phyloP scores from a whole-genome alignment of 2,888 invertebrate genomes.

The Taenaris catops region DNA sequence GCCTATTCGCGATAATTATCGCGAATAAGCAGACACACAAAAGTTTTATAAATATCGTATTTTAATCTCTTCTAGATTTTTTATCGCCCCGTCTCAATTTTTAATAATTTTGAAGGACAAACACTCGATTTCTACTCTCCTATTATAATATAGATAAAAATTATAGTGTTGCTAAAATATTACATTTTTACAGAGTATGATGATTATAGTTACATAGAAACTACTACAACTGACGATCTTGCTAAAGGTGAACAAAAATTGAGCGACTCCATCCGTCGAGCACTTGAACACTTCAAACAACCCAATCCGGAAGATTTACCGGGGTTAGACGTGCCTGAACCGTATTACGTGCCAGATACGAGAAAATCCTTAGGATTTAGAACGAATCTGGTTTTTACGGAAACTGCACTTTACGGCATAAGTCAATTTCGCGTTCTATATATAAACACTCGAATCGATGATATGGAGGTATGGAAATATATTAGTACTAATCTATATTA shows the following conservation, averaged over 20 bases:
- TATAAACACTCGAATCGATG: slow-evolving; percentile 85
- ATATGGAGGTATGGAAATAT: slow-evolving; percentile 81
- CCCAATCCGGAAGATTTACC: slow-evolving; percentile 90
- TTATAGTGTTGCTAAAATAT: no score
- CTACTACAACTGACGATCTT: slow-evolving; percentile 19
- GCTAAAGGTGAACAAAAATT: slow-evolving; percentile 82
- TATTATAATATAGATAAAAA: no score
- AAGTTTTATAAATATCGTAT: no score
- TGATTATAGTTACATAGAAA: slow-evolving; percentile 7
- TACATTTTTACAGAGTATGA: slow-evolving; percentile 18
- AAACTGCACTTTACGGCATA: slow-evolving; percentile 86
- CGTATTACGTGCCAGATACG: slow-evolving; percentile 88
- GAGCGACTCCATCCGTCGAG: slow-evolving; percentile 83
- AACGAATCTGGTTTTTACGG: slow-evolving; percentile 84
- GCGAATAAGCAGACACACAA: no score
- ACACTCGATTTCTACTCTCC: no score
- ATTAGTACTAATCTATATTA: background rate
- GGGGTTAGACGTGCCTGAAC: slow-evolving; percentile 88
- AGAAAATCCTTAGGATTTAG: slow-evolving; percentile 84
- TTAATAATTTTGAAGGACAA: no score
- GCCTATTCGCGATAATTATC: no score
- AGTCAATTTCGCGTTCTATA: slow-evolving; percentile 88
- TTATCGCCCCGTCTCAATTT: no score
- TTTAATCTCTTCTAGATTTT: no score
- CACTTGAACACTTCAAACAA: slow-evolving; percentile 90